Evolutionary conservation across 1,140 invertebrate genomes (phyloP).

Genomic region (Microplitis demolitor): DNA sequence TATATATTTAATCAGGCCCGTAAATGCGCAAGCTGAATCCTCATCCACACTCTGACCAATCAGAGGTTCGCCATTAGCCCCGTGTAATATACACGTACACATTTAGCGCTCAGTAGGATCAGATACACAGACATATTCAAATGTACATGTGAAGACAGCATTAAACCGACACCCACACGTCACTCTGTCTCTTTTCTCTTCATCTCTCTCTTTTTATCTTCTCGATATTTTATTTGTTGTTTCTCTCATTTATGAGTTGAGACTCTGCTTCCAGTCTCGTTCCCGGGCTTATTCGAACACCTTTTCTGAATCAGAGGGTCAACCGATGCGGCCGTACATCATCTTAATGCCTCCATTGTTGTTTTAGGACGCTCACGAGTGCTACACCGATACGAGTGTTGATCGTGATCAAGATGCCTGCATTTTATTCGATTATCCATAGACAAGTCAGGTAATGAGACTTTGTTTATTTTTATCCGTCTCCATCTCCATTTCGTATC

Average conservation of each 20-base stretch:
- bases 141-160: slow-evolving; percentile 38
- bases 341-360: slow-evolving; percentile 62
- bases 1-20: slow-evolving; percentile 58
- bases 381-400: slow-evolving; percentile 45
- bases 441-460: not conserved
- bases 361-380: slow-evolving; percentile 56
- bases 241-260: not conserved
- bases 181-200: too few relatives aligned
- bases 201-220: not conserved
- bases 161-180: slow-evolving; percentile 54
- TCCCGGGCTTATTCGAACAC: slow-evolving; percentile 56
- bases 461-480: not conserved
- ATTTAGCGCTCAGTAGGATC: not conserved
- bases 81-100: slow-evolving; percentile 11
- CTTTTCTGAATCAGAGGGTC: slow-evolving; percentile 61
- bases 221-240: too few relatives aligned
- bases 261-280: slow-evolving; percentile 30
- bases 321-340: slow-evolving; percentile 59
- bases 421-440: slow-evolving; percentile 7
- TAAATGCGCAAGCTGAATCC: slow-evolving; percentile 35
- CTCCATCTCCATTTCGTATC: too few relatives aligned
- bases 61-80: too few relatives aligned
- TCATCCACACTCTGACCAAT: too few relatives aligned
- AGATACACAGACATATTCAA: slow-evolving; percentile 1
- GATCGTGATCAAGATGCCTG: slow-evolving; percentile 38